Conservation (phyloP, 2,113 vertebrate genomes). For the Melospiza georgiana region DNA sequence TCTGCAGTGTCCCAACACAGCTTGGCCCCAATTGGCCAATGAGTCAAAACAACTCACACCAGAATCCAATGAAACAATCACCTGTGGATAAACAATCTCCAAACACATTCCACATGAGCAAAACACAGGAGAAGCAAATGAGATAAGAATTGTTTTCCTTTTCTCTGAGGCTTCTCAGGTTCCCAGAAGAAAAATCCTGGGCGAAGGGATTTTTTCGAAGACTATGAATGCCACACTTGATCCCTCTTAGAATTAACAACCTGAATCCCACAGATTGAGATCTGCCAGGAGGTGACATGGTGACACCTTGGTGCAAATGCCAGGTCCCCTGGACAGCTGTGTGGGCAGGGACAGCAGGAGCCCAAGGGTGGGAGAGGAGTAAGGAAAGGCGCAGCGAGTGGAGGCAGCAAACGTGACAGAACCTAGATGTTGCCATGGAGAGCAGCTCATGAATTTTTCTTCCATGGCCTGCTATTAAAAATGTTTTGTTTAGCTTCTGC, state of each 20-base stretch:
- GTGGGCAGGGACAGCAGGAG: background rate
- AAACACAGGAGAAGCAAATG: too few species aligned
- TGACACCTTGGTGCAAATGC: background rate
- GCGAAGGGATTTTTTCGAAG: too few species aligned
- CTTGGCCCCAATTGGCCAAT: too few species aligned
- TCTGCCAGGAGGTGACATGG: background rate
- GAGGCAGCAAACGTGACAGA: constrained; percentile 43
- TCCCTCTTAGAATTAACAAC: background rate
- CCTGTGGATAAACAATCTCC: too few species aligned
- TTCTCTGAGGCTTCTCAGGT: too few species aligned
- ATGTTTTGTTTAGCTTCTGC: constrained; percentile 19
- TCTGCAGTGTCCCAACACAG: too few species aligned
- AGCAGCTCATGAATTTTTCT: constrained; percentile 29
- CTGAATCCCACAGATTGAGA: background rate
- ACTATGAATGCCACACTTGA: background rate
- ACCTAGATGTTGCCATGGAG: constrained; percentile 52
- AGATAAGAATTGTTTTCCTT: too few species aligned
- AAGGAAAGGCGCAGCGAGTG: background rate
- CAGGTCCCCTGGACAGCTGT: background rate
- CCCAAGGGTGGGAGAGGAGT: background rate
- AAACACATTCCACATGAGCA: too few species aligned
- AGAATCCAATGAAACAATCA: too few species aligned
- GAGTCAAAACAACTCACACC: too few species aligned
- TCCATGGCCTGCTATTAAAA: constrained; percentile 19
- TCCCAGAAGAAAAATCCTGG: too few species aligned